Base-by-base conservation (phyloP, 1,140 invertebrate species). In the Apis laboriosa region DNA sequence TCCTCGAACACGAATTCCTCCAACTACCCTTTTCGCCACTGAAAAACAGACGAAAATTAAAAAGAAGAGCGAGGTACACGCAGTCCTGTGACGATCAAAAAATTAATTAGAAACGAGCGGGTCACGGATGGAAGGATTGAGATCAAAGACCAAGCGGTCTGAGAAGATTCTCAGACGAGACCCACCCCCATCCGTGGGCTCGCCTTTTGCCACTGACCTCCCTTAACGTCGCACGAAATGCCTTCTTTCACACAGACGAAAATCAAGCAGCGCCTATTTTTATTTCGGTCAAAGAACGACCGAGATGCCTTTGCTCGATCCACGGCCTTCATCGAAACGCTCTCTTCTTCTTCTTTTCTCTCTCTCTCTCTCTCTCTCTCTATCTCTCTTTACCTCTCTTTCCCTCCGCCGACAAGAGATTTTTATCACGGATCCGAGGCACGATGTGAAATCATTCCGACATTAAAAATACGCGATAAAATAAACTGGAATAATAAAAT, bases 201-300 rank as follows among this genome's bases (percentile, higher is more conserved):
- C 77, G 77, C 61, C 77, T 71, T 63, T 85, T 85, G 74, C 84
- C 80, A 83, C 80, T 85, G 84, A 85, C 84, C 80, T 84, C 80
- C 73, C 80, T 85, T 73, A 84, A 85, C 73, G 68, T 66, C 43
- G 56, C 63, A 49, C 53, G 55, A 74, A 72, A 80, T 80, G 70
- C 49, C 75, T 80, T 55, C 70, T 19, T 74, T 80, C 77, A 51
- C 77, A 74, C 67, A 64, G 60, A 71, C 76, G 76, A 83, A 72
- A 79, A 83, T 68, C 80, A 77, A 68, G 19, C 63, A 56, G 49
- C 24, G 58, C 13, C 81, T 83, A 79, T 83, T 77, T 83, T 77
- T 72, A 58, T 71, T 70, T 78, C 68, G 56, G 67, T 83, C 67
- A 78, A 83, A 83, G 73, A 75, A 77, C 64, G 55, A 68, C 74